Percentiles rank a stretch among this genome's conserved stretches.
These are phyloP conservation scores for Meloidogyne chitwoodi DNA, from an alignment of 1,140 invertebrate genomes.

Conservation along the genomic window DNA sequence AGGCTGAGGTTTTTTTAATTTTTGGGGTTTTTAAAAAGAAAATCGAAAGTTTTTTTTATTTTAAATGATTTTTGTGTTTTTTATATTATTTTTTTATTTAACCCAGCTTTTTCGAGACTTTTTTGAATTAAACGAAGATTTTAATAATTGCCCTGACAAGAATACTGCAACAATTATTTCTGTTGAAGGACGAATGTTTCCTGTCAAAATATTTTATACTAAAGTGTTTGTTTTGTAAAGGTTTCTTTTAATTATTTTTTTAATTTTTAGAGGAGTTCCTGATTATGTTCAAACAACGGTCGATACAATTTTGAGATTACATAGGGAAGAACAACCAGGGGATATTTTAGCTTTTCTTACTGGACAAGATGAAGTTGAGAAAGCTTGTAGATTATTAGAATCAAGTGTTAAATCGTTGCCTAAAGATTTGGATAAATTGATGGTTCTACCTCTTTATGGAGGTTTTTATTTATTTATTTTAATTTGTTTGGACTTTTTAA, in stretches of 20 bases:
- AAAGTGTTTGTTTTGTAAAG: constrained; percentile 61
- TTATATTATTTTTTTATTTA: constrained; percentile 9
- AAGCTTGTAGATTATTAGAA: constrained; percentile 47
- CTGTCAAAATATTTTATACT: constrained; percentile 80
- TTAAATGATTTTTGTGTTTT: too few species aligned
- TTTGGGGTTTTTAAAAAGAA: background rate
- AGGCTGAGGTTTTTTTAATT: constrained; percentile 68
- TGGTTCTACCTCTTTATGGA: constrained; percentile 86
- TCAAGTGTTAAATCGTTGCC: constrained; percentile 65
- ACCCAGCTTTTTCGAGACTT: constrained; percentile 71
- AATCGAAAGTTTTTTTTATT: too few species aligned
- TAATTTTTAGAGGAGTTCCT: constrained; percentile 41
- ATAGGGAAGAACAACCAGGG: constrained; percentile 73
- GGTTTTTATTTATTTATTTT: constrained; percentile 67
- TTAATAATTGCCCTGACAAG: constrained; percentile 65
- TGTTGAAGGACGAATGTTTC: constrained; percentile 80
- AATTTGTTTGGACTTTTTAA: constrained; percentile 5
- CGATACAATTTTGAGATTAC: constrained; percentile 82
- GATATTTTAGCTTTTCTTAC: constrained; percentile 91
- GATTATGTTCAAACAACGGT: constrained; percentile 70
- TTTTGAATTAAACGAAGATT: constrained; percentile 73
- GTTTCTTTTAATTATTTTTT: background rate
- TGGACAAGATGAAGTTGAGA: constrained; percentile 81
- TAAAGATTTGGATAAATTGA: constrained; percentile 71
- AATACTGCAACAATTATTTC: constrained; percentile 75